These are phyloP conservation scores for Tetramorium alpestre DNA, from an alignment of 1,140 invertebrate species.

Conservation along the genomic window DNA sequence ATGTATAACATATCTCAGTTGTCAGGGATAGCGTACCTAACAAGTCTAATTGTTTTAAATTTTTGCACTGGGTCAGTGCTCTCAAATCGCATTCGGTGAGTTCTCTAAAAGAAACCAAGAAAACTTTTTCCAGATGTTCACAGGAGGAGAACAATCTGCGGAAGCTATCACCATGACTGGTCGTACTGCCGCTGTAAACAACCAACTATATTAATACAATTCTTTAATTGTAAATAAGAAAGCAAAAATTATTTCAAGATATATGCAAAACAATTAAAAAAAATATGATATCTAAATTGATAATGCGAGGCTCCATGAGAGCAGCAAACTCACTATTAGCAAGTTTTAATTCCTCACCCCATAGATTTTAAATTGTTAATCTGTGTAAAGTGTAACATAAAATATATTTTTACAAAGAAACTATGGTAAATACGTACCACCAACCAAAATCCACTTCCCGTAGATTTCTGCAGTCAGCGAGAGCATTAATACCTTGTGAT, in stretches of 20 bases:
- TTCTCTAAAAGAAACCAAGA: constrained; percentile 91
- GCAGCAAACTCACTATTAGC: background rate
- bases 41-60: constrained; percentile 92
- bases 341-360: background rate
- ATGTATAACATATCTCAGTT: constrained; percentile 89
- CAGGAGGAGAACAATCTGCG: constrained; percentile 86
- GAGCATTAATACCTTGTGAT: constrained; percentile 88
- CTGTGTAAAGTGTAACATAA: background rate
- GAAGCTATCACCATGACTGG: constrained; percentile 85
- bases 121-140: constrained; percentile 90
- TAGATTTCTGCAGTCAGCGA: constrained; percentile 90
- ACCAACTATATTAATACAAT: constrained; percentile 36
- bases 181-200: constrained; percentile 82
- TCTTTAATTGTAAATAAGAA: background rate
- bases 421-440: constrained; percentile 90
- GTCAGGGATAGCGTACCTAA: constrained; percentile 92
- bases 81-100: constrained; percentile 92
- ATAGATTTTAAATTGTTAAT: background rate
- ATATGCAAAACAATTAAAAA: background rate
- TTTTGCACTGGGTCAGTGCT: constrained; percentile 88
- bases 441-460: constrained; percentile 95
- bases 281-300: constrained; percentile 13
- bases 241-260: background rate
- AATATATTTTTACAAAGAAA: constrained; percentile 10
- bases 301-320: background rate